phyloP scores from a whole-genome alignment of 2,888 invertebrate genomes.

The Esperia sulphurella region DNA sequence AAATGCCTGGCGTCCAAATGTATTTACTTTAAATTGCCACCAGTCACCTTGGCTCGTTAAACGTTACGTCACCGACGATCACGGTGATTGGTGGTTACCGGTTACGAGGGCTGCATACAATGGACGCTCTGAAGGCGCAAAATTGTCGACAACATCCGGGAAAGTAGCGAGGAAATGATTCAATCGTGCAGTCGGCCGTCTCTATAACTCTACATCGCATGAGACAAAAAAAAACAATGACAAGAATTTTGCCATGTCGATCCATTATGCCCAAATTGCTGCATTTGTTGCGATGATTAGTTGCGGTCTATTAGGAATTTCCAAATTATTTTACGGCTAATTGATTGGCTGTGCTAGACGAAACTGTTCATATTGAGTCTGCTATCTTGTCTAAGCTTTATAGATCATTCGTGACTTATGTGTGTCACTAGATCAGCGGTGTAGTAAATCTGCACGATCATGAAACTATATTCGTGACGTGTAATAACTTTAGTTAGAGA shows the following conservation, averaged over 20 bases:
- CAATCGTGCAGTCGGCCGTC: slow-evolving; percentile 23
- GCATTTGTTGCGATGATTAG: not conserved
- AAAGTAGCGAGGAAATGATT: slow-evolving; percentile 49
- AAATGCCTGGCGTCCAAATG: slow-evolving; percentile 12
- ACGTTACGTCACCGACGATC: slow-evolving; percentile 41
- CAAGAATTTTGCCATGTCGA: slow-evolving; percentile 11
- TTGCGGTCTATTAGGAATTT: not conserved
- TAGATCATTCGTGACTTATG: too few species aligned
- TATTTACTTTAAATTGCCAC: slow-evolving; percentile 29
- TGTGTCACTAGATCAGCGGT: too few species aligned
- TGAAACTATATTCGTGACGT: too few species aligned
- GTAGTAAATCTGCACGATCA: too few species aligned
- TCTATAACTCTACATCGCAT: slow-evolving; percentile 23
- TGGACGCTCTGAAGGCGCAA: slow-evolving; percentile 42
- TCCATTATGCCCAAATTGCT: slow-evolving; percentile 1
- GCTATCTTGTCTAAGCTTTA: too few species aligned
- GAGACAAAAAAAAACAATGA: slow-evolving; percentile 25
- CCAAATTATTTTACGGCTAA: not conserved
- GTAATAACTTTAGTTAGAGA: too few species aligned
- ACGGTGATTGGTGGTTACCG: slow-evolving; percentile 35
- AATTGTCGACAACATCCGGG: slow-evolving; percentile 52
- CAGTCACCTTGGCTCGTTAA: slow-evolving; percentile 39
- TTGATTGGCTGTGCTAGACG: too few species aligned
- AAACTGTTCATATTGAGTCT: too few species aligned
- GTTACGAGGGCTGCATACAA: slow-evolving; percentile 47